Conservation (phyloP, 53 echinoderm and acorn worm genomes). For the Stichopus horrens region DNA sequence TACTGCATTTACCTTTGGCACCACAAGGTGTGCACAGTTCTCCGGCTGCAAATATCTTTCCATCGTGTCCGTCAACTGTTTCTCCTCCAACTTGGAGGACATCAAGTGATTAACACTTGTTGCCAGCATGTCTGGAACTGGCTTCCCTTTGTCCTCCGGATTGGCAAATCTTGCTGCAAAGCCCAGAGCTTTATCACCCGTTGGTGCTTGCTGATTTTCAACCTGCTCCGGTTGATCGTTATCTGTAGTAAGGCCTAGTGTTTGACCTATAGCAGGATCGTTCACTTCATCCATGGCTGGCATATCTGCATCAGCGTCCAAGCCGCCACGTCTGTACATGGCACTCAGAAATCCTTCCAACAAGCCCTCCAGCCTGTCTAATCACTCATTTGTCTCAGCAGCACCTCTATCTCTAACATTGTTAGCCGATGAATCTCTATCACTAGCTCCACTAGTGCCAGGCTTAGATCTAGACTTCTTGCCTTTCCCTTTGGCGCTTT, state of each 20-base stretch:
- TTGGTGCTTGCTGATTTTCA: not conserved
- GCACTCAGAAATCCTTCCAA: too few species aligned
- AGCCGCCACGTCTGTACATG: not conserved
- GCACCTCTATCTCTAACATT: not conserved
- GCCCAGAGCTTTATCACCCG: not conserved
- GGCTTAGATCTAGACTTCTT: not conserved
- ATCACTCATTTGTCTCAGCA: too few species aligned
- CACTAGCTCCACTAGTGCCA: not conserved
- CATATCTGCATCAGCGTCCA: constrained; percentile 14
- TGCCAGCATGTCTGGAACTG: constrained; percentile 11
- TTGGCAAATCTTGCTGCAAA: too few species aligned
- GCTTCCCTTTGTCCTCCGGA: not conserved
- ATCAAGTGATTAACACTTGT: not conserved
- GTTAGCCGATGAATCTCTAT: not conserved
- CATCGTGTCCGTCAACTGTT: too few species aligned
- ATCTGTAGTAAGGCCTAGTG: not conserved
- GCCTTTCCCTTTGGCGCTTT: too few species aligned
- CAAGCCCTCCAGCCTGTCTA: too few species aligned
- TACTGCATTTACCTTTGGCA: too few species aligned
- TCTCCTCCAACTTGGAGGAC: too few species aligned
- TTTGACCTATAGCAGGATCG: not conserved
- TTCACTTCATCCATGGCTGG: not conserved
- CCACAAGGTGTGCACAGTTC: too few species aligned
- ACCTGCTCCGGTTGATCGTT: not conserved
- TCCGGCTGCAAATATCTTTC: not conserved